Evolutionary conservation across 2,797 vertebrate species (phyloP).

Genomic region (Hephaestus fuliginosus): DNA sequence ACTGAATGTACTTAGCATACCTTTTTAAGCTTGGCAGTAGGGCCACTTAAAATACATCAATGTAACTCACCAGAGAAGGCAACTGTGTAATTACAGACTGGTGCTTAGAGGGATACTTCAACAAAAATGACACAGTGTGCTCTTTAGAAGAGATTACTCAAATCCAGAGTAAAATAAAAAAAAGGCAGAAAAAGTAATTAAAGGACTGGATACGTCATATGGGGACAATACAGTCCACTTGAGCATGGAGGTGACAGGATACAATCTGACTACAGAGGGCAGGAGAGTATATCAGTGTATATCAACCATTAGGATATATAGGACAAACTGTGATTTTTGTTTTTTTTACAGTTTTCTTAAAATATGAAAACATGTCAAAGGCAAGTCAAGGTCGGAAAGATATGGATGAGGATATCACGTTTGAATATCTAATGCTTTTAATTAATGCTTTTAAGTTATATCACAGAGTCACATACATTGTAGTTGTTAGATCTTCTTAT

Average conservation of each 20-base stretch:
- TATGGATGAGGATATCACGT: background rate
- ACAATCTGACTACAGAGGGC: background rate
- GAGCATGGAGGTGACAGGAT: background rate
- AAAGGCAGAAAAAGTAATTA: background rate
- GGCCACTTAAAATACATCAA: conserved; percentile 40
- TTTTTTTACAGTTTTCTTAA: background rate
- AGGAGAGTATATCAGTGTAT: background rate
- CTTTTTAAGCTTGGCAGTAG: conserved; percentile 39
- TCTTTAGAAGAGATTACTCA: background rate
- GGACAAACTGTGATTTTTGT: background rate
- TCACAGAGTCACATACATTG: background rate
- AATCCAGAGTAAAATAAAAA: background rate
- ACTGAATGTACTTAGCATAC: conserved; percentile 41
- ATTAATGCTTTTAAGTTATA: background rate
- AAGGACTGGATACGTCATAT: background rate
- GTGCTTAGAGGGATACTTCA: conserved; percentile 25
- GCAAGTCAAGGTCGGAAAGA: background rate
- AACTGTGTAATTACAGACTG: conserved; percentile 38
- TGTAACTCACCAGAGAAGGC: conserved; percentile 30
- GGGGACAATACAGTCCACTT: background rate
- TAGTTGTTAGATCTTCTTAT: background rate
- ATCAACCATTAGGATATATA: background rate
- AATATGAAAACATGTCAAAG: background rate
- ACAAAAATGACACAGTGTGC: background rate
- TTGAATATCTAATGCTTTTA: background rate